Percentiles rank a stretch among this genome's conserved stretches.
Evolutionary conservation across 2,113 vertebrate genomes (phyloP).

Genomic region (Neoarius graeffei): DNA sequence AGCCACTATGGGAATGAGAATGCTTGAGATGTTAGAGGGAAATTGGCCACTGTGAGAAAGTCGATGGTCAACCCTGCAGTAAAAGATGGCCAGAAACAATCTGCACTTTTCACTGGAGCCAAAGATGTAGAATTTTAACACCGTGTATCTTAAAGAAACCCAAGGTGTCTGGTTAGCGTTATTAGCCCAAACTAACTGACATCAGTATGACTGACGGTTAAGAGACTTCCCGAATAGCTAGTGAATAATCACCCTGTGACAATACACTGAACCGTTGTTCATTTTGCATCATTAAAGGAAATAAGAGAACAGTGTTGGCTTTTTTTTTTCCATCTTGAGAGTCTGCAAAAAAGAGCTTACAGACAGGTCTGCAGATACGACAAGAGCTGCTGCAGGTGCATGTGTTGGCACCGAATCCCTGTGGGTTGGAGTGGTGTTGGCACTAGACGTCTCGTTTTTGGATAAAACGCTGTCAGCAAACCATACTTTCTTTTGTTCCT

Average conservation of each 20-base stretch:
- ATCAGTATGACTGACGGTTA: not conserved
- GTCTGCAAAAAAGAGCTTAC: not conserved
- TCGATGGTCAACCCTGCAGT: not conserved
- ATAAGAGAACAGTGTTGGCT: too few species aligned
- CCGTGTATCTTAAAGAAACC: not conserved
- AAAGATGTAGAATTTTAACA: not conserved
- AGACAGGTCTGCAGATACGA: conserved; percentile 22
- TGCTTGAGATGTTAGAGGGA: not conserved
- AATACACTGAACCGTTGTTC: not conserved
- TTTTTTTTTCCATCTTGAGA: not conserved
- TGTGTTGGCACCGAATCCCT: conserved; percentile 29
- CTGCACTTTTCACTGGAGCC: not conserved
- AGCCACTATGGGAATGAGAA: not conserved
- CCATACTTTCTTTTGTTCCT: conserved; percentile 93
- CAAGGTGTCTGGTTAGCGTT: not conserved
- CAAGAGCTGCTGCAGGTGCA: conserved; percentile 34
- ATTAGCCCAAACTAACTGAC: not conserved
- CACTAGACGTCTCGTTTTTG: conserved; percentile 77
- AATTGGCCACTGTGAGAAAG: not conserved
- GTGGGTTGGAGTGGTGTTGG: conserved; percentile 41
- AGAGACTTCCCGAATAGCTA: not conserved
- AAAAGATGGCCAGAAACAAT: not conserved
- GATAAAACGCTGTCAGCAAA: conserved; percentile 92
- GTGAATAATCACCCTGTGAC: not conserved
- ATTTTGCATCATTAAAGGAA: not conserved